Percentiles rank a stretch among this genome's conserved stretches.
Conservation (phyloP, 2,113 vertebrate species). For the Indicator maculatus region DNA sequence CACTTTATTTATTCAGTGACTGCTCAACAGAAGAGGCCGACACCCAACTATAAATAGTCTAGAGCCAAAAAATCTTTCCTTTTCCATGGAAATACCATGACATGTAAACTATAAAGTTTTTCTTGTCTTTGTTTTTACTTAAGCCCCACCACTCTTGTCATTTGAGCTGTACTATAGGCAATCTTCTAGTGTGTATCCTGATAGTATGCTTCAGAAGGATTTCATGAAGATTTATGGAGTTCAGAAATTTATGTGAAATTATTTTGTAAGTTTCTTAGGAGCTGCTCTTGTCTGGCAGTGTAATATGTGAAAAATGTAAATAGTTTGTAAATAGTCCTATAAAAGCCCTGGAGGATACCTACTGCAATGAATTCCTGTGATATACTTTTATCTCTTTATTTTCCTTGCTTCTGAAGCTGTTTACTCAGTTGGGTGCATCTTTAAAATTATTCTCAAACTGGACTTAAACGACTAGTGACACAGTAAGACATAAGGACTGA, state of each 20-base stretch:
- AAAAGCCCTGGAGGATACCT: not conserved
- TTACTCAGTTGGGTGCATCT: not conserved
- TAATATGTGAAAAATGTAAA: not conserved
- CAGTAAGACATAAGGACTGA: not conserved
- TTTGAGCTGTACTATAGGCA: not conserved
- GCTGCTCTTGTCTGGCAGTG: not conserved
- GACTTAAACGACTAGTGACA: not conserved
- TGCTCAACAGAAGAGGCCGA: no score
- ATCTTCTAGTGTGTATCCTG: not conserved
- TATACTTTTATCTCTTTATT: not conserved
- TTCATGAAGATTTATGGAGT: not conserved
- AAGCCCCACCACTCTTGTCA: not conserved
- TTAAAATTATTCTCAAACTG: constrained; percentile 14
- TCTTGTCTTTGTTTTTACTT: not conserved
- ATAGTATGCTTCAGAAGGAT: not conserved
- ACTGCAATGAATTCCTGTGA: not conserved
- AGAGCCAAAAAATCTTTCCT: not conserved
- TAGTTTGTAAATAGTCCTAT: not conserved
- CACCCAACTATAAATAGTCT: not conserved
- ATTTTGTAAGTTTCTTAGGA: not conserved
- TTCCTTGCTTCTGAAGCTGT: not conserved
- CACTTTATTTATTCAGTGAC: no score
- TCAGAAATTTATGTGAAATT: not conserved
- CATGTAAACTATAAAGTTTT: not conserved
- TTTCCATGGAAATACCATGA: not conserved